Evolutionary conservation across 2,888 invertebrate genomes (phyloP), one percentile per base, ranked within the genome.

Genomic region (Nasonia oneida): DNA sequence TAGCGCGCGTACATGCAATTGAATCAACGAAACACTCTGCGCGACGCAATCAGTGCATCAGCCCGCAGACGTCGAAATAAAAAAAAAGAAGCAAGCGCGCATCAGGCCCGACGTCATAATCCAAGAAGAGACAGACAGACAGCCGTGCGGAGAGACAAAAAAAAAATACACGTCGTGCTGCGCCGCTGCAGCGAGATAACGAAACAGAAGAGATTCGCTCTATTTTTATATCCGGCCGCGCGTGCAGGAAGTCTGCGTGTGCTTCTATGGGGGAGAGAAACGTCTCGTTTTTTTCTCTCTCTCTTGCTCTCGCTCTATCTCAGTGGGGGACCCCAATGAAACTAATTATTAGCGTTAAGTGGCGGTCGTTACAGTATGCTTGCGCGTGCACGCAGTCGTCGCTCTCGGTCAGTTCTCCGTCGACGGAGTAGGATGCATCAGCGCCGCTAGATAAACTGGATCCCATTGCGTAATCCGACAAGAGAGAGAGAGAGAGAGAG

Each of bases 341-440:
- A 93, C 93, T 93, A 93, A 93, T 93, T 93, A 93, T 93, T 93
- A 92, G 91, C 92, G 92, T 92, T 92, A 93, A 93, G 93, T 93
- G 93, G 92, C 91, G 91, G 91, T 92, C 91, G 70, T 76, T 70
- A 42, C 42, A 37, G 79, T 77, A 47, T 83, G 80, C 71, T 67
- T 78, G 76, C 75, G 50, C 71, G 80, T 74, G 50, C 37, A 39
- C 5, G 61, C 39, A 37, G 80, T 39, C 6, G 47, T 42, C 33
- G 42, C 53, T 53, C 71, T 42, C 74, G 74, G 12, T 47, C 75
- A 75, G 75, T 53, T 75, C 53, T 50, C n/a, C 50, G 12, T 39
- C 74, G 39, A 42, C 70, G 14, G 42, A 39, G 42, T 61, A 85
- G 79, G 83, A 86, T 86, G 92, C 92, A 67, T 12, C 33, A 33